phyloP scores from a whole-genome alignment of 2,797 vertebrate genomes.

The Argentina silus region DNA sequence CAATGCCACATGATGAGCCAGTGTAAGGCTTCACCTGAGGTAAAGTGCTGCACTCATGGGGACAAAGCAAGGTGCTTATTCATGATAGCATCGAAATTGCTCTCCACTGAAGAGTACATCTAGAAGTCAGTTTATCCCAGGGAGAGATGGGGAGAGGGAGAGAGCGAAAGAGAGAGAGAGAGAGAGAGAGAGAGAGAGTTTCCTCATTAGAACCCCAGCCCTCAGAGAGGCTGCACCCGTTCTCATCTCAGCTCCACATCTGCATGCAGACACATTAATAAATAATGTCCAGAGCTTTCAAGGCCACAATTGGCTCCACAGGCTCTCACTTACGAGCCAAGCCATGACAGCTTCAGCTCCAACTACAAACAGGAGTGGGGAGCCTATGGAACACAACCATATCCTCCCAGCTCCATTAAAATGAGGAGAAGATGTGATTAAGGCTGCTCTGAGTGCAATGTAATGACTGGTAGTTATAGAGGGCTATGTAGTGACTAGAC shows the following conservation, averaged over 20 bases:
- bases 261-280: constrained; percentile 74
- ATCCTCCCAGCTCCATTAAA: constrained; percentile 28
- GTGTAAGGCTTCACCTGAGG: constrained; percentile 25
- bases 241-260: constrained; percentile 61
- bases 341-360: constrained; percentile 40
- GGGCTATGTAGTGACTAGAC: background rate
- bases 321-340: constrained; percentile 44
- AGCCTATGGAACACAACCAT: constrained; percentile 32
- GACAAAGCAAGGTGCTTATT: constrained; percentile 42
- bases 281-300: constrained; percentile 67
- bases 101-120: constrained; percentile 39
- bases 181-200: constrained; percentile 33
- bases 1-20: background rate
- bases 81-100: constrained; percentile 36
- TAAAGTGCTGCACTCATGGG: constrained; percentile 11
- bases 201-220: constrained; percentile 50
- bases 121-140: constrained; percentile 44
- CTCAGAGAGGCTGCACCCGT: constrained; percentile 33
- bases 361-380: constrained; percentile 28
- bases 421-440: constrained; percentile 21
- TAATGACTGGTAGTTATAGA: background rate
- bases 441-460: background rate
- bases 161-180: background rate
- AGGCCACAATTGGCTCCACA: constrained; percentile 41
- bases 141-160: constrained; percentile 12